phyloP scores from a whole-genome alignment of 2,113 vertebrate genomes.

The Saccopteryx leptura region DNA sequence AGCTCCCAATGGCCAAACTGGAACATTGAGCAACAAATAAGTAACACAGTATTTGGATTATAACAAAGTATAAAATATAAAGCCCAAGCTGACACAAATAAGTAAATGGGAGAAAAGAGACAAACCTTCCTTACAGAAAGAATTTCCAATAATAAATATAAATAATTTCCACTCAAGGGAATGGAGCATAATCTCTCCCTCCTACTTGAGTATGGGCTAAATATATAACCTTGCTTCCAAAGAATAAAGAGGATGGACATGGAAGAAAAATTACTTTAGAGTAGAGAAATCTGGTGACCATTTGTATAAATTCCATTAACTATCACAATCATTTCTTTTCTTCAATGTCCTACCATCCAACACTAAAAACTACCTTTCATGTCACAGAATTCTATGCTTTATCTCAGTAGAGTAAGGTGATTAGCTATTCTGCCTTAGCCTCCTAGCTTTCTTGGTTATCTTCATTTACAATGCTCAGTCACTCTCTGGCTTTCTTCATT shows the following conservation, averaged over 20 bases:
- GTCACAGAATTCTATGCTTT: not conserved
- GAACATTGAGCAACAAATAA: conserved; percentile 6
- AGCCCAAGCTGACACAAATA: not conserved
- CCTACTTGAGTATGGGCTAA: not conserved
- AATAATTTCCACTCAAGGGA: not conserved
- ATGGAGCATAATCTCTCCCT: not conserved
- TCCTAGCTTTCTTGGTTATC: not conserved
- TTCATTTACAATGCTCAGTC: not conserved
- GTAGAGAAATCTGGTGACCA: not conserved
- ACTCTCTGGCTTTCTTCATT: not conserved
- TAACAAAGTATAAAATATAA: conserved; percentile 47
- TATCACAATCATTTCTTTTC: not conserved
- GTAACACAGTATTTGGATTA: not conserved
- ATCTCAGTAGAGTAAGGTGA: not conserved
- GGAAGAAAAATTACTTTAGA: not conserved
- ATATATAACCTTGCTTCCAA: not conserved
- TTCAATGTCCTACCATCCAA: not conserved
- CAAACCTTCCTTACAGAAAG: not conserved
- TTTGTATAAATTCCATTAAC: conserved; percentile 26
- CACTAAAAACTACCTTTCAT: not conserved
- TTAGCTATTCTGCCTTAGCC: not conserved
- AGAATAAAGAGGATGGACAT: not conserved
- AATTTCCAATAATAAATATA: not conserved
- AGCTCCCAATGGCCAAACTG: not conserved
- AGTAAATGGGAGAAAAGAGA: not conserved